Evolutionary conservation across 92 coral and sea anemone species (phyloP).

Genomic region (Parazoanthus atlanticus): DNA sequence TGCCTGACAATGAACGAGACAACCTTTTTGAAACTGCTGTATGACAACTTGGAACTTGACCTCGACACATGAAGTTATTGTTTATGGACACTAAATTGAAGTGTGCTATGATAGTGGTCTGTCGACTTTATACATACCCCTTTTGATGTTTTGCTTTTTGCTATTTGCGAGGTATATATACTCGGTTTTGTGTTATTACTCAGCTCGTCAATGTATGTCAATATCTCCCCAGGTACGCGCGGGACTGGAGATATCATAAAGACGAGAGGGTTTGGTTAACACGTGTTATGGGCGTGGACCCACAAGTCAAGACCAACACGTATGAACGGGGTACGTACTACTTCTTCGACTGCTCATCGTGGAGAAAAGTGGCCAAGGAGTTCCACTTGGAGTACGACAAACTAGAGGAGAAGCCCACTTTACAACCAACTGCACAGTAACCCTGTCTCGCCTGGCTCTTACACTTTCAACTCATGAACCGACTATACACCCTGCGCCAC

Average conservation of each 20-base stretch:
- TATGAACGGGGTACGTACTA: constrained; percentile 96
- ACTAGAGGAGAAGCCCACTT: constrained; percentile 94
- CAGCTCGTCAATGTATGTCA: background rate
- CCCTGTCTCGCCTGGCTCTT: background rate
- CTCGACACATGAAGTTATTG: no score
- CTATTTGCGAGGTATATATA: background rate
- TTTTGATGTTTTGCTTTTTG: background rate
- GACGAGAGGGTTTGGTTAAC: constrained; percentile 98
- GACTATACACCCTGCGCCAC: background rate
- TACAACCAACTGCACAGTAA: constrained; percentile 86
- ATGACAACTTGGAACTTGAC: no score
- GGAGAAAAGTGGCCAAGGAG: constrained; percentile 96
- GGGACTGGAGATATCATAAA: constrained; percentile 99
- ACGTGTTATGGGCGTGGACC: constrained; percentile 98
- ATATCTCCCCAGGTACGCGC: constrained; percentile 75
- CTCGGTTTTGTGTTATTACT: background rate
- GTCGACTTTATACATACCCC: background rate
- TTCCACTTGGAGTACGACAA: constrained; percentile 96
- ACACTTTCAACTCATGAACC: background rate
- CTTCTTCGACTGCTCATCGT: constrained; percentile 93
- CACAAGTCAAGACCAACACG: constrained; percentile 82
- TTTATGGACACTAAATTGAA: no score
- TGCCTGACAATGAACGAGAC: no score
- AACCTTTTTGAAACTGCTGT: no score
- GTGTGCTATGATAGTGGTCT: background rate